Percentiles rank a stretch among this genome's conserved stretches.
Evolutionary conservation across 2,888 invertebrate species (phyloP).

Genomic region (Euplagia quadripunctaria): DNA sequence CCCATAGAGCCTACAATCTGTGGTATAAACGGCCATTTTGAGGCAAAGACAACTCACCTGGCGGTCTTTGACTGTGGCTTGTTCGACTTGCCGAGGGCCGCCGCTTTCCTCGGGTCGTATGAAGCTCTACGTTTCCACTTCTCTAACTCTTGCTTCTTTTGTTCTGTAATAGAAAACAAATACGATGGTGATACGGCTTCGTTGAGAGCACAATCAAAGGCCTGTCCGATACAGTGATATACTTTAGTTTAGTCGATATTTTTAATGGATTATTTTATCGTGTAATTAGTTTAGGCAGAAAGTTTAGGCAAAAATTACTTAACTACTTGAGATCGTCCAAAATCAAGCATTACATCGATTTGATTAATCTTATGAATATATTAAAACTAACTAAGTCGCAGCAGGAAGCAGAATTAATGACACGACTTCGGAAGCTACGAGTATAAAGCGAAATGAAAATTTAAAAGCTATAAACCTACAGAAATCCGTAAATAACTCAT

Average conservation of each 20-base stretch:
- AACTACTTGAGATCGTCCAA: background rate
- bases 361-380: background rate
- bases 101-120: slow-evolving; percentile 93
- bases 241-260: too few species aligned
- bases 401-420: background rate
- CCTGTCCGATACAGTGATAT: too few species aligned
- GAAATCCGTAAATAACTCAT: background rate
- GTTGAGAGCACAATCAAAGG: too few species aligned
- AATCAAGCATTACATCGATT: too few species aligned
- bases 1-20: slow-evolving; percentile 25
- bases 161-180: slow-evolving; percentile 68
- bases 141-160: slow-evolving; percentile 93
- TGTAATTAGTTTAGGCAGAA: too few species aligned
- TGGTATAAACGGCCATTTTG: slow-evolving; percentile 13
- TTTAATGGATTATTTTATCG: too few species aligned
- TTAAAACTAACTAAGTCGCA: background rate
- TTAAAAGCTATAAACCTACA: background rate
- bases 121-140: slow-evolving; percentile 98
- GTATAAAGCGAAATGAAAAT: background rate
- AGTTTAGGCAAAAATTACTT: too few species aligned
- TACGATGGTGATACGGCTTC: too few species aligned
- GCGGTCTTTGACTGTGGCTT: slow-evolving; percentile 74
- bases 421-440: background rate
- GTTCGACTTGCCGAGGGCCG: slow-evolving; percentile 75
- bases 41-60: slow-evolving; percentile 59